Base-by-base conservation (phyloP, 1,140 invertebrate species). In the Dolichoris vasculosae region DNA sequence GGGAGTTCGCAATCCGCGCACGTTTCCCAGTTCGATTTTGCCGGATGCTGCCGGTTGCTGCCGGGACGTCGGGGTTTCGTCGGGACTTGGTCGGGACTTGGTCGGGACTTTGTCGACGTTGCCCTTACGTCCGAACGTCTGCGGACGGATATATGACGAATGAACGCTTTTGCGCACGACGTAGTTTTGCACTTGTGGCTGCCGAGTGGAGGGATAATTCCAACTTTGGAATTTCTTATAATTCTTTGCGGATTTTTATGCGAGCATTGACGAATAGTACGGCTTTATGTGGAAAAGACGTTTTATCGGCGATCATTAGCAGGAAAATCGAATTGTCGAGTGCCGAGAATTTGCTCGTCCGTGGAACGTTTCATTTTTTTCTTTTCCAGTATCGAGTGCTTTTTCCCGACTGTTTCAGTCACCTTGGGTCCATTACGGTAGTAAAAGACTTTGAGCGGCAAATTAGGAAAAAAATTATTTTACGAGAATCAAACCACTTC, bases 1-100 rank as follows among this genome's bases (percentile, higher is more conserved):
- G 17, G 8, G 30, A 48, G 63, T 82, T 82, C 15, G 59, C 67
- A 73, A 20, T 7, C 81, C 32, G 30, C 17, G 81, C 81, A 82
- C 81, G 81, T 75, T 38, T 48, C 30, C 11, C 46, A 11, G 30
- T 59, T 75, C 81, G 69, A 82, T 82, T 73, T 73, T 30, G 81
- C n/a, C 43, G 35, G 38, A 48, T 63, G n/a, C 77, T 43, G 35
- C 46, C 43, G 35, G 38, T 69, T 63, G n/a, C 77, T 43, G 35
- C 46, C 46, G 71, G 23, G 9, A 55, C 75, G 30, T 77, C 67
- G 67, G 32, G 32, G 11, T 15, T 38, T 38, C 67, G 8, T 59
- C 55, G 13, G 13, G 15, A 59, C 55, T 17, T 51, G 17, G 8
- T 17, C 48, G n/a, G n/a, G n/a, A n/a, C n/a, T n/a, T n/a, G n/a